phyloP scores from a whole-genome alignment of 2,888 invertebrate species.

The Matsumyia berberina region DNA sequence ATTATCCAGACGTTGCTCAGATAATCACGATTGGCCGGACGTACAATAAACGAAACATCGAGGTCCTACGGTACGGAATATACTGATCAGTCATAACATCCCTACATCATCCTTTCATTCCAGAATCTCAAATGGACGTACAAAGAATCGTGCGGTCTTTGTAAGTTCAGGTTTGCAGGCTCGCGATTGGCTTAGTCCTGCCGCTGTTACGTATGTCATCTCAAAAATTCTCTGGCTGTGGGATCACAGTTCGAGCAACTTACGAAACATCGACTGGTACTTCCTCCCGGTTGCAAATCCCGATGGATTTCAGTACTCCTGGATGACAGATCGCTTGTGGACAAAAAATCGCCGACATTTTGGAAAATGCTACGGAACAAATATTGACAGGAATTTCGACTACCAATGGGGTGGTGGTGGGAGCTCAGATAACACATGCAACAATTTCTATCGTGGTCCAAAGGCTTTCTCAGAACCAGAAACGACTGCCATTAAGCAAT shows the following conservation, averaged over 20 bases:
- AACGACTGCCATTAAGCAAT: constrained; percentile 87
- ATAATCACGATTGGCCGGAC: constrained; percentile 90
- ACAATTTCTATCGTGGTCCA: constrained; percentile 91
- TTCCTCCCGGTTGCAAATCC: constrained; percentile 91
- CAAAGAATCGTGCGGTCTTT: constrained; percentile 88
- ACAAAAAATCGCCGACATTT: constrained; percentile 88
- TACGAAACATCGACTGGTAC: constrained; percentile 93
- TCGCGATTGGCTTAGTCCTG: constrained; percentile 94
- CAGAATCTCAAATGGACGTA: constrained; percentile 89
- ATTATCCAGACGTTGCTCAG: constrained; percentile 89
- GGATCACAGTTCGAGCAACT: constrained; percentile 85
- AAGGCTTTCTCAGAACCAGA: constrained; percentile 95
- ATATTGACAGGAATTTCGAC: constrained; percentile 94
- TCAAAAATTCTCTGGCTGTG: constrained; percentile 89
- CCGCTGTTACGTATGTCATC: constrained; percentile 91
- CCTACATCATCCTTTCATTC: neutral
- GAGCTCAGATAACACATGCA: constrained; percentile 91
- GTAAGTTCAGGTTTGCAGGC: constrained; percentile 92
- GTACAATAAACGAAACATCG: constrained; percentile 89
- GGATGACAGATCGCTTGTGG: constrained; percentile 92
- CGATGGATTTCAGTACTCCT: constrained; percentile 93
- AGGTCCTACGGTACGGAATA: constrained; percentile 85
- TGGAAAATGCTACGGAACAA: constrained; percentile 89
- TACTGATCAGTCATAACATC: neutral
- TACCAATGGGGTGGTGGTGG: constrained; percentile 93